Conservation (phyloP, 2,888 invertebrate species). For the Ennomos quercinarius region DNA sequence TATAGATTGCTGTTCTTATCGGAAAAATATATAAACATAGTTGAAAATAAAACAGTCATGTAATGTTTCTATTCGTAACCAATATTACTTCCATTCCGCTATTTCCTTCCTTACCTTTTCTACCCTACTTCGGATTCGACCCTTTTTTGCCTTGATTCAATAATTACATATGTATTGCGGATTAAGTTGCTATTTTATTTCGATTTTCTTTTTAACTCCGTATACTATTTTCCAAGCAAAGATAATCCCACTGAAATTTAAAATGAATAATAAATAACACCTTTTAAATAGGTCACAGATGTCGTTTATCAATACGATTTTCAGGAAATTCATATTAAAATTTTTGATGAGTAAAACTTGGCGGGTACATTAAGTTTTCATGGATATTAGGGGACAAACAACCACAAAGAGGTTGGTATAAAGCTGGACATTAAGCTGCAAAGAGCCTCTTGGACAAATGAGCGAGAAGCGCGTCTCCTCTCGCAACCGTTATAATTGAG, state of each 20-base stretch:
- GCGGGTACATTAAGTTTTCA: constrained; percentile 40
- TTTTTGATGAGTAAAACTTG: constrained; percentile 20
- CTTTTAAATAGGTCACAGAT: too few species aligned
- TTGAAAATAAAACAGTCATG: too few species aligned
- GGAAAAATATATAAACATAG: too few species aligned
- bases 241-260: constrained; percentile 12
- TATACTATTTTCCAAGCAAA: constrained; percentile 4
- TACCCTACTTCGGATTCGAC: constrained; percentile 28
- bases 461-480: constrained; percentile 53
- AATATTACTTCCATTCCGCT: constrained; percentile 28
- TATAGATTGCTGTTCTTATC: too few species aligned
- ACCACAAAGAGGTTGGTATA: constrained; percentile 36
- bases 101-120: constrained; percentile 26
- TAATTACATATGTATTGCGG: constrained; percentile 40
- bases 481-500: constrained; percentile 61
- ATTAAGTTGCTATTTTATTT: constrained; percentile 30
- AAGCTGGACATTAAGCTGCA: constrained; percentile 50
- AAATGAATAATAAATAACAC: too few species aligned
- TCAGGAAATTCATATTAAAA: constrained; percentile 27
- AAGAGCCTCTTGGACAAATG: constrained; percentile 53
- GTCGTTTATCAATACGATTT: constrained; percentile 25
- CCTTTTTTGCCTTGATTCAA: constrained; percentile 34
- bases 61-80: constrained; percentile 10
- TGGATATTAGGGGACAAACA: constrained; percentile 40
- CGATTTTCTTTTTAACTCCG: constrained; percentile 18